Percentiles rank a stretch among this genome's conserved stretches.
Conservation (phyloP, 2,113 vertebrate genomes). For the Ceyx melanurus region DNA sequence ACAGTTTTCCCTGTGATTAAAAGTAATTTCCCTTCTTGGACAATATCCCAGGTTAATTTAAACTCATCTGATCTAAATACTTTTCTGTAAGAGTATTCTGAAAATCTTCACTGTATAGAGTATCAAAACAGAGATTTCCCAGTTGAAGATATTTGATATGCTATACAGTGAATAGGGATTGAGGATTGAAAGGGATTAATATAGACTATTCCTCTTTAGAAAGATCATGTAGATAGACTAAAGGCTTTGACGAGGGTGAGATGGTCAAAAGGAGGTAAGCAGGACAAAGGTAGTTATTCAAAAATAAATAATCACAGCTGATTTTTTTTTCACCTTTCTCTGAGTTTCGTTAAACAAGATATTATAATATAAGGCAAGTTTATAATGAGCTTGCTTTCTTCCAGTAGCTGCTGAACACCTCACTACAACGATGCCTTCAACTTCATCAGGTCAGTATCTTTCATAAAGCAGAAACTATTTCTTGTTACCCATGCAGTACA, state of each 20-base stretch:
- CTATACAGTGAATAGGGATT: not conserved
- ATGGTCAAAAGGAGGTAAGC: not conserved
- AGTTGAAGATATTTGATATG: not conserved
- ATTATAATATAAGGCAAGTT: not conserved
- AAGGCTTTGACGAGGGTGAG: not conserved
- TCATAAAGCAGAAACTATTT: not conserved
- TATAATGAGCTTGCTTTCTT: not conserved
- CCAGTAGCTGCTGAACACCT: not conserved
- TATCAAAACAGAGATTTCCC: not conserved
- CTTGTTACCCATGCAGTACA: not conserved
- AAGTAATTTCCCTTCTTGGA: not conserved
- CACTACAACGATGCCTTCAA: not conserved
- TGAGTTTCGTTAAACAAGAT: not conserved
- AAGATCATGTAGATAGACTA: not conserved
- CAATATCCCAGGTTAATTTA: not conserved
- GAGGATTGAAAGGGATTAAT: not conserved
- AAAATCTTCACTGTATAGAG: not conserved
- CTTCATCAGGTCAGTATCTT: not conserved
- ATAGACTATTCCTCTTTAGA: not conserved
- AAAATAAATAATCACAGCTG: not conserved
- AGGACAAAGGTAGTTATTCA: not conserved
- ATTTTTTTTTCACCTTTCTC: not conserved
- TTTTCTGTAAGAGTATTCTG: not conserved
- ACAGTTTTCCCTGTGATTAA: not conserved
- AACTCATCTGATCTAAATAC: not conserved